Evolutionary conservation across 2,797 vertebrate species (phyloP), one percentile per base, ranked within the genome.

Genomic region (Ptychadena robeensis): DNA sequence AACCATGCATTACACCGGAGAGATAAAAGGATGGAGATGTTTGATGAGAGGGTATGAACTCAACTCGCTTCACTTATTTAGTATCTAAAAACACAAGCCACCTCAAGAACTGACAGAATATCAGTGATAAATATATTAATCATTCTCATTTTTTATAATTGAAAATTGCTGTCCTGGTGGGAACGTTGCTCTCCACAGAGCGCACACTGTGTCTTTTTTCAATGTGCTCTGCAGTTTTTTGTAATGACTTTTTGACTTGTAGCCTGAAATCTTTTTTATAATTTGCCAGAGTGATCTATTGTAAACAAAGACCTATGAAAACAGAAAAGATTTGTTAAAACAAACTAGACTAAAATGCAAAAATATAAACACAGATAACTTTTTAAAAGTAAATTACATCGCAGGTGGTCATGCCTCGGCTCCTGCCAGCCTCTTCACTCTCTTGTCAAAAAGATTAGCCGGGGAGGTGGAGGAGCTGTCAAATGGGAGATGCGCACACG

Each of bases 201-300:
- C 15, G 14, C 15, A 53, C 8, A 74, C 28, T n/a, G 14, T 34
- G 22, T 37, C 31, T 18, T 53, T 70, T 22, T 80, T 57, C 38
- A 80, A 27, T 25, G 37, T 9, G 11, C 53, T 31, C 15, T 81
- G 78, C 22, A 76, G 48, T 22, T 65, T 22, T 66, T 76, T 85
- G 28, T 85, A 85, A 14, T 67, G 72, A 53, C 83, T 85, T 25
- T 71, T 85, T 53, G 83, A 79, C 5, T 76, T 69, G 66, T 80
- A 85, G 14, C 79, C 79, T 40, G 61, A 70, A 37, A 85, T 61
- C 66, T 27, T 85, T 66, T 76, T 85, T 44, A 85, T 71, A 3
- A 32, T 4, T 53, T 64, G 31, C 83, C 83, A 85, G 37, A 85
- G 37, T 65, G 61, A 63, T 32, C 83, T 80, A 28, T 75, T 85